Base-by-base conservation (phyloP, 2,113 vertebrate species). In the Cyprinodon tularosa region DNA sequence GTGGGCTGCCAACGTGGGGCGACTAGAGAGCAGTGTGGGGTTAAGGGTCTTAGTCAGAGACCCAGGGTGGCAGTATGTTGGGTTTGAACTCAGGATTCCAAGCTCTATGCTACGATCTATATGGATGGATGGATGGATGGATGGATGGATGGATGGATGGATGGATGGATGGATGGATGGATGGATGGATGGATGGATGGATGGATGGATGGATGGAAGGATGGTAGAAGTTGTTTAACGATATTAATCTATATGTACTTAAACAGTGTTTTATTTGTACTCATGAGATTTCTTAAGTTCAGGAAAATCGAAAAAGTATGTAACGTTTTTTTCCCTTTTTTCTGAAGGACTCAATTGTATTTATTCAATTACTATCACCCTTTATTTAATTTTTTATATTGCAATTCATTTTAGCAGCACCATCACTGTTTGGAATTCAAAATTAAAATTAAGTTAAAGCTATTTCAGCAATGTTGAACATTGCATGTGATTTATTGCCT, bases 391-490 rank as follows among this genome's bases (percentile, higher is more conserved):
- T 48, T 4, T 12, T 57, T 67, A 9, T 45, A 53, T 47, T 72
- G 44, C 50, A 72, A 14, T 47, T 22, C 20, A 66, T 13, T 60
- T 68, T 63, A 67, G 40, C 57, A 13, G 62, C 70, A 53, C 4
- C 53, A 38, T 53, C 13, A 17, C 39, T 62, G 17, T 47, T 20
- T 50, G 20, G 13, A 5, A 45, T 59, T 50, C 60, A n/a, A 65
- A 70, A 39, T 60, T 12, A 64, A 5, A 13, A 36, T 48, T 13
- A 61, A 50, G 13, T 67, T 68, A 59, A 72, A 60, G 73, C 12
- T n/a, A n/a, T 63, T 65, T 5, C 48, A 44, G 8, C 65, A 79
- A 68, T 68, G 42, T 22, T 47, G 39, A 72, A 37, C 50, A 70
- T 40, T 14, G n/a, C 45, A 5, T n/a, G 5, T 15, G 22, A 74